These are phyloP conservation scores for Nebria brevicollis DNA, from an alignment of 2,888 invertebrate genomes.

Conservation along the genomic window DNA sequence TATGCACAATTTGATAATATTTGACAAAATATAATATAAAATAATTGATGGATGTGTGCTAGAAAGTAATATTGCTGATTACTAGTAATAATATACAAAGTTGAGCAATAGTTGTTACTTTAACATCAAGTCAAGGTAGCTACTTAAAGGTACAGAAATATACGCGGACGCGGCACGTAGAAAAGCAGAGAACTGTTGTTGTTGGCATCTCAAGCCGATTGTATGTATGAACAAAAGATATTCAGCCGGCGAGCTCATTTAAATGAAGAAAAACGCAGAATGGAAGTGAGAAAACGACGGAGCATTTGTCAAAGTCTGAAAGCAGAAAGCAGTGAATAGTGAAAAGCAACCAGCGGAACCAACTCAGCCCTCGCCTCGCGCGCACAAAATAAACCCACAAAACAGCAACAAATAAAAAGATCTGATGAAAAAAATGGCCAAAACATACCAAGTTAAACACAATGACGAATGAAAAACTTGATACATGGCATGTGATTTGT, in stretches of 20 bases:
- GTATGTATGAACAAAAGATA: constrained; percentile 39
- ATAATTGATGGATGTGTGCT: too few species aligned
- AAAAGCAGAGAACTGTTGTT: constrained; percentile 19
- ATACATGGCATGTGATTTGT: not conserved
- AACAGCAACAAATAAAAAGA: not conserved
- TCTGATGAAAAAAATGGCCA: not conserved
- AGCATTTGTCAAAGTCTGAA: constrained; percentile 40
- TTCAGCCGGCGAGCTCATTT: constrained; percentile 39
- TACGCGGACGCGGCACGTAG: not conserved
- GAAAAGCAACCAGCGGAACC: constrained; percentile 2
- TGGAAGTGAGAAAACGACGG: constrained; percentile 42
- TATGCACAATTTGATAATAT: too few species aligned
- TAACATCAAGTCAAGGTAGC: too few species aligned
- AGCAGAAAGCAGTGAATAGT: constrained; percentile 2
- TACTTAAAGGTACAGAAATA: not conserved
- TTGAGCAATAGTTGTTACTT: too few species aligned
- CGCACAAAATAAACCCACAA: constrained; percentile 12
- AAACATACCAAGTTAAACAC: constrained; percentile 14
- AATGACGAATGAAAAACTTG: not conserved
- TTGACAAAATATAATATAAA: too few species aligned
- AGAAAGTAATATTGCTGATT: too few species aligned
- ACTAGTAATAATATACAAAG: too few species aligned
- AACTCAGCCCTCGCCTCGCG: not conserved
- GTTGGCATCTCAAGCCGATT: constrained; percentile 31
- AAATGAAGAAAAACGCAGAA: constrained; percentile 40